A percentile compares a stretch with the other conserved stretches of the same genome.
Evolutionary conservation across 2,888 invertebrate genomes (phyloP).

Genomic region (Isoperla grammatica): DNA sequence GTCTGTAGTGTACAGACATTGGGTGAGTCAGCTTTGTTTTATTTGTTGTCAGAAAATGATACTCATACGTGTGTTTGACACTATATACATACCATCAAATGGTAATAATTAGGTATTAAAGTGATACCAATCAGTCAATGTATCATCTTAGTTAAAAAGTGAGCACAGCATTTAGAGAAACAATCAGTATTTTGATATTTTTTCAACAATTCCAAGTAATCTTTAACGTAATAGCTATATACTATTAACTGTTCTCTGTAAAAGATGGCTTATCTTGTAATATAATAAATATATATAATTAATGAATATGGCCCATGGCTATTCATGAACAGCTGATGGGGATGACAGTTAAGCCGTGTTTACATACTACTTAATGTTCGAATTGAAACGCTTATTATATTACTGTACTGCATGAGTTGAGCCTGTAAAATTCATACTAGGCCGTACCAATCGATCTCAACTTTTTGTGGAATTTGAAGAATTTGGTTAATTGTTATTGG

Average conservation of each 20-base stretch:
- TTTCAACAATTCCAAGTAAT: background rate
- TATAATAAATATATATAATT: background rate
- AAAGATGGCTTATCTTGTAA: background rate
- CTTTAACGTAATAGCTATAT: background rate
- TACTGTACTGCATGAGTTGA: too few species aligned
- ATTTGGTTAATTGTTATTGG: too few species aligned
- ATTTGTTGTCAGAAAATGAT: background rate
- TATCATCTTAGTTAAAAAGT: constrained; percentile 6
- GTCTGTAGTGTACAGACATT: too few species aligned
- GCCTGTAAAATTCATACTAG: too few species aligned
- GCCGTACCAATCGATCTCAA: too few species aligned
- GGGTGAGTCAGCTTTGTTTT: constrained; percentile 2
- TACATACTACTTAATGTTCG: too few species aligned
- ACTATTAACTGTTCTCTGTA: background rate
- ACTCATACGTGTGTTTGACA: background rate
- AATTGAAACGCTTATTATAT: too few species aligned
- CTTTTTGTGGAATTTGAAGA: too few species aligned
- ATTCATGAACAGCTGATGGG: too few species aligned
- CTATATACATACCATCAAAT: background rate
- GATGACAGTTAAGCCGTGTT: too few species aligned
- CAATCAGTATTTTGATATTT: constrained; percentile 20
- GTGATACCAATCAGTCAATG: constrained; percentile 13
- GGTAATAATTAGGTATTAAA: background rate
- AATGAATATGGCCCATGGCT: too few species aligned
- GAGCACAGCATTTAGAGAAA: constrained; percentile 17